Evolutionary conservation across 2,888 invertebrate species (phyloP), one percentile per base, ranked within the genome.

Genomic region (Eristalis tenax): DNA sequence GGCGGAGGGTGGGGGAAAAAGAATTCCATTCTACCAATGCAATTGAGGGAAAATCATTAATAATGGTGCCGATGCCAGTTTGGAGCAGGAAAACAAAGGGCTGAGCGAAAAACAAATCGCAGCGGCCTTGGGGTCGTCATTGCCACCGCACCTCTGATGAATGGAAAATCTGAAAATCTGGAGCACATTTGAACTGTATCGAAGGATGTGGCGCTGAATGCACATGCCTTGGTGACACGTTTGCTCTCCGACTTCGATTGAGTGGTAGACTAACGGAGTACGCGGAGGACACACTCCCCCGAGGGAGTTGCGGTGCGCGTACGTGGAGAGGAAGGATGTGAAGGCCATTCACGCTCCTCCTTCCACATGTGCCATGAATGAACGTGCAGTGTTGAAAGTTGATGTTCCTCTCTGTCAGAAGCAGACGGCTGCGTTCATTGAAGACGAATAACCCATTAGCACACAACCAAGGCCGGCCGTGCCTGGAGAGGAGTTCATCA

Each of bases 401-500:
- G 32, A 32, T 32, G 61, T 32, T 35, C 43, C 23, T 65, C 38
- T 57, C 23, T 65, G n/a, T 35, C 38, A 50, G 40, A 64, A 56
- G 2, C 38, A 38, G 38, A 43, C 38, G 26, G 22, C 4, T 66
- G 57, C 40, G 38, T 66, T 59, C 66, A 26, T 66, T 59, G 26
- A 10, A 26, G 35, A 65, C 56, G 56, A 64, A 74, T 76, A 76
- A 59, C 59, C 57, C 66, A 76, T 76, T 75, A 75, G 35, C 66
- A 75, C 56, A 59, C 23, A 26, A 23, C 28, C 50, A 77, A 28
- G 23, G 35, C 74, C 69, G 43, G n/a, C 15, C n/a, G n/a, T 15
- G n/a, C 43, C 13, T 23, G 50, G 43, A 35, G 38, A 79, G 73
- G 32, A 79, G 79, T 79, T 83, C 79, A 69, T 83, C 74, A 74